Evolutionary conservation across 1,140 invertebrate species (phyloP).

Genomic region (Drosophila pandora): DNA sequence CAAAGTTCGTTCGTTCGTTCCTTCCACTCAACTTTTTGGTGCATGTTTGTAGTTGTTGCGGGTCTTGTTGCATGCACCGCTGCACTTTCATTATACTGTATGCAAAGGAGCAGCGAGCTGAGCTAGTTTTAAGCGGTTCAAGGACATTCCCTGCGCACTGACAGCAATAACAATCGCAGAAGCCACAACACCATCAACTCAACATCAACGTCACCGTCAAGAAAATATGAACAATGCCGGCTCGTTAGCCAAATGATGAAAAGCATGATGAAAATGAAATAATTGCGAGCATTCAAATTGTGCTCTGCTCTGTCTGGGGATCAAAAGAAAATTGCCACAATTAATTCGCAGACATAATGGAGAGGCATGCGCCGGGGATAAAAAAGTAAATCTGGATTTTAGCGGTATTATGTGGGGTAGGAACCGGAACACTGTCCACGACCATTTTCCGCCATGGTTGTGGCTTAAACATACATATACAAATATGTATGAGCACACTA

Average conservation of each 20-base stretch:
- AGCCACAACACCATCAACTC: conserved; percentile 24
- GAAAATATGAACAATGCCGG: conserved; percentile 51
- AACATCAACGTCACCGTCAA: conserved; percentile 1
- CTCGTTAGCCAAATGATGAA: conserved; percentile 56
- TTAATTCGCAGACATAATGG: conserved; percentile 47
- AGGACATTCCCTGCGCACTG: conserved; percentile 60
- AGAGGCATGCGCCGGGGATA: conserved; percentile 38
- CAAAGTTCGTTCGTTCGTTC: conserved; percentile 41
- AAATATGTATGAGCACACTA: not conserved
- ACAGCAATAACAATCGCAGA: conserved; percentile 50
- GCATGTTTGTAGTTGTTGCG: conserved; percentile 24
- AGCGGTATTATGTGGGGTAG: conserved; percentile 23
- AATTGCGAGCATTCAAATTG: conserved; percentile 55
- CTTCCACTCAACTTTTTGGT: conserved; percentile 33
- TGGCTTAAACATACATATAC: not conserved
- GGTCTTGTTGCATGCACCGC: conserved; percentile 61
- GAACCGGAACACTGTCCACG: conserved; percentile 5
- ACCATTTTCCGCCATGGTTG: not conserved
- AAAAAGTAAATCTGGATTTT: conserved; percentile 47
- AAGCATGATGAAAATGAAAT: conserved; percentile 51
- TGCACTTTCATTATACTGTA: conserved; percentile 72
- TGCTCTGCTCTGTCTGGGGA: conserved; percentile 21
- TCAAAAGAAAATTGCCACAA: conserved; percentile 57
- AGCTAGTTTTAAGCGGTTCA: conserved; percentile 71
- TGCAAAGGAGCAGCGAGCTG: conserved; percentile 31